Evolutionary conservation across 2,888 invertebrate genomes (phyloP).

Genomic region (Biston stratarius): DNA sequence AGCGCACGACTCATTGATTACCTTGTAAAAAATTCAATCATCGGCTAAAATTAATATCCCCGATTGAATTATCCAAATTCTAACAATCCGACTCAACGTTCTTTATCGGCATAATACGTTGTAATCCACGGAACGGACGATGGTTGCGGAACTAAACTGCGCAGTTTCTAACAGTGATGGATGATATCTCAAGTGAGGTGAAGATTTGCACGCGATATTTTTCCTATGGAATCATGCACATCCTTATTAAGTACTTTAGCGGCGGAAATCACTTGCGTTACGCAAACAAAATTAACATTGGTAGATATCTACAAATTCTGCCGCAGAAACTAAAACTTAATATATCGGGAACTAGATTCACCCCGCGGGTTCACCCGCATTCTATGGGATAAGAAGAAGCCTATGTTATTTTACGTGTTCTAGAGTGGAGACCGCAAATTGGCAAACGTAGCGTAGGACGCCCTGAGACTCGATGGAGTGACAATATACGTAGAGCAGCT

Average conservation of each 20-base stretch:
- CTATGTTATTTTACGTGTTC: no score
- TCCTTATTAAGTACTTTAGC: constrained; percentile 12
- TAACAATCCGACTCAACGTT: constrained; percentile 49
- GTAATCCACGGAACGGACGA: constrained; percentile 35
- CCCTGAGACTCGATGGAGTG: no score
- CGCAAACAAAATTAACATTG: constrained; percentile 5
- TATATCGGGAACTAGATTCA: no score
- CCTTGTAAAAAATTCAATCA: constrained; percentile 82
- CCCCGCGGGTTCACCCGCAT: no score
- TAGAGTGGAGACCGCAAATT: no score
- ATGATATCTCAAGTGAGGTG: constrained; percentile 21
- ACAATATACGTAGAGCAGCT: no score
- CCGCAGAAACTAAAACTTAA: no score
- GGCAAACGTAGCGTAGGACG: no score
- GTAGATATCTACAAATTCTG: neutral
- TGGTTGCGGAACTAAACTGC: constrained; percentile 30
- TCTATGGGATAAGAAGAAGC: no score
- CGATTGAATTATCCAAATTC: constrained; percentile 66
- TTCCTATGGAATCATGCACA: constrained; percentile 18
- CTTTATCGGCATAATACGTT: constrained; percentile 28
- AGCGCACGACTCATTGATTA: constrained; percentile 83
- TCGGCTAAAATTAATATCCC: constrained; percentile 76
- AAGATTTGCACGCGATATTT: constrained; percentile 9
- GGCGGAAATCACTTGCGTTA: constrained; percentile 6
- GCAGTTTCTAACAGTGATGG: constrained; percentile 33